Percentiles rank a stretch among this genome's conserved stretches.
Conservation (phyloP, 2,797 vertebrate species). For the Acrossocheilus wenchowensis region DNA sequence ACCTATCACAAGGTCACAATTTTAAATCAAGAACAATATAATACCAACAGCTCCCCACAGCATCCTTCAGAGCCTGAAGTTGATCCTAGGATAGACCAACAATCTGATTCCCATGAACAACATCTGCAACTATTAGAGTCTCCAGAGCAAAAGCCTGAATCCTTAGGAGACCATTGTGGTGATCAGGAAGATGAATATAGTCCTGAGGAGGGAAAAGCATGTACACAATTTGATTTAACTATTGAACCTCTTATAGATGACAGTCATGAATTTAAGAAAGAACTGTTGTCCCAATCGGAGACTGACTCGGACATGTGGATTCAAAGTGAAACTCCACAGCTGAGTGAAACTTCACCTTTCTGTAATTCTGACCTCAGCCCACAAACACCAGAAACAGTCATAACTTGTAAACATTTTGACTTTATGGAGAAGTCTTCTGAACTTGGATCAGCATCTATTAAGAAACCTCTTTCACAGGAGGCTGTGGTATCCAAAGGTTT, state of each 20-base stretch:
- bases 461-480: not conserved
- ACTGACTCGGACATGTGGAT: constrained; percentile 41
- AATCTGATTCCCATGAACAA: constrained; percentile 11
- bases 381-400: constrained; percentile 65
- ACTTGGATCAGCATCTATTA: constrained; percentile 15
- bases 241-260: constrained; percentile 32
- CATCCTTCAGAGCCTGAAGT: not conserved
- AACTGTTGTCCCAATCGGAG: constrained; percentile 47
- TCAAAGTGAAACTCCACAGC: constrained; percentile 48
- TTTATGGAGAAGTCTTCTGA: constrained; percentile 66
- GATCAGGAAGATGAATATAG: not conserved
- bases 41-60: not conserved
- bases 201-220: not conserved
- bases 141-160: not conserved
- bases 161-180: not conserved
- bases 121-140: constrained; percentile 13
- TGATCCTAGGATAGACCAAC: not conserved
- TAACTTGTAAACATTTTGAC: constrained; percentile 63
- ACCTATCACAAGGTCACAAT: not conserved
- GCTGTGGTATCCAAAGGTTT: not conserved
- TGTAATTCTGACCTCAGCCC: constrained; percentile 65
- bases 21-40: constrained; percentile 36
- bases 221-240: constrained; percentile 39
- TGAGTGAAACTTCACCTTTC: constrained; percentile 60
- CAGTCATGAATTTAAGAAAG: constrained; percentile 40